Evolutionary conservation across 2,888 invertebrate genomes (phyloP).

Genomic region (Drosophila percnosoma): DNA sequence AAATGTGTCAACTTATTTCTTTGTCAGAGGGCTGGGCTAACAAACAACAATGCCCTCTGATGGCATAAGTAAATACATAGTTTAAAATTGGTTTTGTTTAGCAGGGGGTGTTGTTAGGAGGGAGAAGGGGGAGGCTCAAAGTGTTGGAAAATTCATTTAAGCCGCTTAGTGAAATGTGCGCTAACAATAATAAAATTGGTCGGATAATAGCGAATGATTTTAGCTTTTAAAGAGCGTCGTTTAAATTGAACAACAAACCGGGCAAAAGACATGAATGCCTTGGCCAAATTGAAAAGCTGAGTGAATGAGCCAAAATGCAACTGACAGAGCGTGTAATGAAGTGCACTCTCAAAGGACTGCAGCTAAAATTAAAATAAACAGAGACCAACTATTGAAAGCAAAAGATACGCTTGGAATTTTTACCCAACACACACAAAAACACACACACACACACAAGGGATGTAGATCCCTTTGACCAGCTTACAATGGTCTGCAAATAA

Average conservation of each 20-base stretch:
- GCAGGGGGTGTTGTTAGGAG: not conserved
- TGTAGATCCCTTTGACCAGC: conserved; percentile 57
- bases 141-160: conserved; percentile 69
- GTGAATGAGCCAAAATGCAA: conserved; percentile 49
- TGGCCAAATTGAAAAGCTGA: conserved; percentile 26
- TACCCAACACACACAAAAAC: conserved; percentile 9
- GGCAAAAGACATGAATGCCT: not conserved
- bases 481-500: conserved; percentile 68
- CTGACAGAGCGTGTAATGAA: conserved; percentile 67
- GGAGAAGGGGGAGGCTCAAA: not conserved
- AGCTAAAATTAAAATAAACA: conserved; percentile 54
- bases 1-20: conserved; percentile 78
- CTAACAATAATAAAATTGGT: conserved; percentile 66
- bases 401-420: conserved; percentile 16
- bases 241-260: conserved; percentile 48
- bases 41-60: conserved; percentile 66
- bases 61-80: conserved; percentile 79
- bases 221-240: conserved; percentile 56
- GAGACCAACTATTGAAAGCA: conserved; percentile 17
- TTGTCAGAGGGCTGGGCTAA: conserved; percentile 26
- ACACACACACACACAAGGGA: conserved; percentile 17
- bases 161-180: conserved; percentile 72
- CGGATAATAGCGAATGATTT: conserved; percentile 60
- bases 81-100: conserved; percentile 68
- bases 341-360: conserved; percentile 53